Percentiles rank a stretch among this genome's conserved stretches.
phyloP scores from a whole-genome alignment of 2,797 vertebrate genomes.

The Gambelia wislizenii region DNA sequence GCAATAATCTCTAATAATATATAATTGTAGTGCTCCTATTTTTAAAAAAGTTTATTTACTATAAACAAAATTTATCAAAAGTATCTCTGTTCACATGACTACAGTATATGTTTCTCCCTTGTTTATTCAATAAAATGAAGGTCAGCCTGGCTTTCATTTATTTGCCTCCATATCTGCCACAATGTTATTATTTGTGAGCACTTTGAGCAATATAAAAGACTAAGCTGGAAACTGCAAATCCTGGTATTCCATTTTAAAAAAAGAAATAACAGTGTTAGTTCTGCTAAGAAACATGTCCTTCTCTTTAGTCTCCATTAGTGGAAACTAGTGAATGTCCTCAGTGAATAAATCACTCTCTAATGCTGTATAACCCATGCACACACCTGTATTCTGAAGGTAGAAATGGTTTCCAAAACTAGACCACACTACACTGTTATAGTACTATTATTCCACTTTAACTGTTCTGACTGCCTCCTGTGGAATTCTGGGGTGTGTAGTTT shows the following conservation, averaged over 20 bases:
- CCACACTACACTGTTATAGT: no score
- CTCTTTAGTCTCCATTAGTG: background rate
- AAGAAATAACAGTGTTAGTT: background rate
- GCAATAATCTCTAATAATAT: no score
- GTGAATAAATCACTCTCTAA: background rate
- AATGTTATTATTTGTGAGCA: background rate
- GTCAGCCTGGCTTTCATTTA: background rate
- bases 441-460: no score
- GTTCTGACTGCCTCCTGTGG: no score
- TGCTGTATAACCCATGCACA: background rate
- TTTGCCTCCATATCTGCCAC: background rate
- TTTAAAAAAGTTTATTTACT: no score
- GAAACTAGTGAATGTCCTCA: background rate
- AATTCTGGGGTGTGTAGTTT: no score
- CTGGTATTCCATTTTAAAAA: background rate
- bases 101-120: background rate
- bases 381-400: background rate
- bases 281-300: no score
- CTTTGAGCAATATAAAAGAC: background rate
- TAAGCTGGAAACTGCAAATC: background rate
- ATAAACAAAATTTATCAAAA: no score
- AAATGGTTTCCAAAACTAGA: background rate
- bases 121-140: background rate
- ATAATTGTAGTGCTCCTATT: no score
- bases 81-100: no score